A percentile compares a stretch with the other conserved stretches of the same genome.
Evolutionary conservation across 1,140 invertebrate species (phyloP).

Genomic region (Physella acuta): DNA sequence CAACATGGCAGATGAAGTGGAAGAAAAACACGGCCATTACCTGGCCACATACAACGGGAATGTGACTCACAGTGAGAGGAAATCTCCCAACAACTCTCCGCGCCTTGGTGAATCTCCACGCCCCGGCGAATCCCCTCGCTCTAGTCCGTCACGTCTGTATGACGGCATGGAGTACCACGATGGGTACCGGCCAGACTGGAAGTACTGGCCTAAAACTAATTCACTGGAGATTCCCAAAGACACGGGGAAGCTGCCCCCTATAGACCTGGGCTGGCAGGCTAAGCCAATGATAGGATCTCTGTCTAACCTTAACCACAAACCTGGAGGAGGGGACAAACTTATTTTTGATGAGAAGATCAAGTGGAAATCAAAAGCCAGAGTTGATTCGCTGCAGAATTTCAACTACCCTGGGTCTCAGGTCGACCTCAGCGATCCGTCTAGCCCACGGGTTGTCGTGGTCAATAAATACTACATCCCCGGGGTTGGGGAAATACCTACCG

Average conservation of each 20-base stretch:
- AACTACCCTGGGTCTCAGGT: too few relatives aligned
- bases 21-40: too few relatives aligned
- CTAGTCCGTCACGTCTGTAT: too few relatives aligned
- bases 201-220: constrained; percentile 12
- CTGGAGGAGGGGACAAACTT: constrained; percentile 41
- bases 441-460: constrained; percentile 26
- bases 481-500: constrained; percentile 28
- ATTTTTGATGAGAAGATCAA: constrained; percentile 76
- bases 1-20: too few relatives aligned
- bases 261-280: constrained; percentile 31
- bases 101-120: too few relatives aligned
- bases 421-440: neutral
- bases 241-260: constrained; percentile 18
- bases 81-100: too few relatives aligned
- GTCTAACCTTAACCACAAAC: constrained; percentile 40
- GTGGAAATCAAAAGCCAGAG: constrained; percentile 75
- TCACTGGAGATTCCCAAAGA: neutral
- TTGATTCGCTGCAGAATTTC: constrained; percentile 87
- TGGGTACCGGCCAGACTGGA: constrained; percentile 4
- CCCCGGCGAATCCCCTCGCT: too few relatives aligned
- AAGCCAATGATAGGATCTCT: constrained; percentile 45
- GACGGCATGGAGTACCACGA: too few relatives aligned
- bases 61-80: too few relatives aligned
- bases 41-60: too few relatives aligned
- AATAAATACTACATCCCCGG: constrained; percentile 37